Base-by-base conservation (phyloP, 2,797 vertebrate species). In the Tapera naevia region DNA sequence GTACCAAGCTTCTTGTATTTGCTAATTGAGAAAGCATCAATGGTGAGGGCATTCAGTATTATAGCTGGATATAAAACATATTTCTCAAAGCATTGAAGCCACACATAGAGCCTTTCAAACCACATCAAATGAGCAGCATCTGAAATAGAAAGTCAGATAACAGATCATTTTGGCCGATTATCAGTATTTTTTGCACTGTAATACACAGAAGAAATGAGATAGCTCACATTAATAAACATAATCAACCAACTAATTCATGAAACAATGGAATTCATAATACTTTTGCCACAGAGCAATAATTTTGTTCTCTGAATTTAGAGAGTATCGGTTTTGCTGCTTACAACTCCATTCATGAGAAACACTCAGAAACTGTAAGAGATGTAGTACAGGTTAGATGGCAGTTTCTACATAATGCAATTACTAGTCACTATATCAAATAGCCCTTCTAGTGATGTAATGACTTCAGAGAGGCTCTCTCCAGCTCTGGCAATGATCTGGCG, bases 41-140 rank as follows among this genome's bases (percentile, higher is more conserved):
- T 98, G 32, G 99, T 99, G 89, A 99, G 98, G 17, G 99, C 99
- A 83, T 99, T 99, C 96, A 99, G 95, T 73, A 99, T 97, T 86
- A 99, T 99, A 96, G 99, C 99, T 14, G 99, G 99, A 96, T 99
- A 99, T 69, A 99, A 98, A 84, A 99, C 85, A 53, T 99, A 99
- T 97, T 99, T 99, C 98, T 99, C 99, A 88, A 99, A 99, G 96
- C 98, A 99, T 95, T 99, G 98, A 65, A 99, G 99, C 94, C 99
- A 99, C 88, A 99, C 98, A 57, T 99, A 99, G 32, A 99, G 98
- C n/a, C 98, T 98, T 98, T 99, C 99, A 73, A 99, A 99, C 99
- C 99, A 99, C 99, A 99, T 99, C 96, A 99, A 96, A 94, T 99
- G 98, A 78, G 99, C 98, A 5, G 99, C 98, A 97, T 99, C 99